Base-by-base conservation (phyloP, 53 echinoderm and acorn worm species). In the Temnopleurus reevesii region DNA sequence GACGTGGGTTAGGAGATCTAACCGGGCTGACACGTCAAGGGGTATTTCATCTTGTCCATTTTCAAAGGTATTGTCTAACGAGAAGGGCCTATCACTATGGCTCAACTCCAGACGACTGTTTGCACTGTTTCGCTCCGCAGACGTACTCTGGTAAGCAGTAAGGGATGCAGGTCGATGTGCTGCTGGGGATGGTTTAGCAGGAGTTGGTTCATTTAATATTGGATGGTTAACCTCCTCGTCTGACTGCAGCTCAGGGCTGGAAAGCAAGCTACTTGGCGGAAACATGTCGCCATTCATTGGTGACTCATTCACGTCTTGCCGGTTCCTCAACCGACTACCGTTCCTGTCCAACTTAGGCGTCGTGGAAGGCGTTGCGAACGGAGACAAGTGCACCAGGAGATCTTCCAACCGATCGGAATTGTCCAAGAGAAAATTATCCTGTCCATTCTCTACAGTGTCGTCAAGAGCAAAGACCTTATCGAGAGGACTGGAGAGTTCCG, bases 331-430 rank as follows among this genome's bases (percentile, higher is more conserved):
- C 1, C 55, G 12, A 36, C 18, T 84, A 18, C 60, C 61, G n/a
- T 8, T 57, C 5, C 46, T 43, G 33, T 24, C 61, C 13, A 95
- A 53, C 76, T 95, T 92, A 7, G 95, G 95, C 59, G 95, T 97
- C 38, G 89, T 84, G 56, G 95, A 92, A 0, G 96, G 96, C 5
- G 99, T 92, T 1, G 89, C 46, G 4, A 51, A 89, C 0, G 99
- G 99, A 7, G 99, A 99, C 31, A 96, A 64, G 24, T 94, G 89
- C 30, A 91, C 96, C 36, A 97, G 91, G 12, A 95, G 91, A 47
- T 94, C 95, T 29, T 95, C 91, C 4, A 96, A 76, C 26, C 80
- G 76, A 45, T 53, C 55, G 26, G 92, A 91, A 17, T 61, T 71
- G 31, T 94, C 93, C 58, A 96, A 46, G 5, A 90, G 61, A 45